Evolutionary conservation across 2,113 vertebrate species (phyloP).

Genomic region (Salvator merianae): DNA sequence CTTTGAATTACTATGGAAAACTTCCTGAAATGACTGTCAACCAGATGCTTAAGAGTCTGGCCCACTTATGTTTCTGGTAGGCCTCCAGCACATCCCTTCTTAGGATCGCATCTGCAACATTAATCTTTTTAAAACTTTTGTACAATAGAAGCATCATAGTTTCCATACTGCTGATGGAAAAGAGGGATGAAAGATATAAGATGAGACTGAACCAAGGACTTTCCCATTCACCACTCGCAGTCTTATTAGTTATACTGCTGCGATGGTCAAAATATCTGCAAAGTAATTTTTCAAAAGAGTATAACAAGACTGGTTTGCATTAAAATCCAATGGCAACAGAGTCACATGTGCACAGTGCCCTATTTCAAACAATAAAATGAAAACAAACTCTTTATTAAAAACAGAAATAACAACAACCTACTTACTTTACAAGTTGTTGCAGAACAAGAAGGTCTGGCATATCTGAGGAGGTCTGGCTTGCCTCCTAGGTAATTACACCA

Average conservation of each 20-base stretch:
- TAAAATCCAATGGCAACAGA: neutral
- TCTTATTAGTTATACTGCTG: neutral
- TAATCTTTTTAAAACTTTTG: neutral
- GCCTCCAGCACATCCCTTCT: neutral
- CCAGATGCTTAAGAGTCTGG: neutral
- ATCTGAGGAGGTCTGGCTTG: neutral
- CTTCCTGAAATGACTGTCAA: neutral
- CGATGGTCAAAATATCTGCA: neutral
- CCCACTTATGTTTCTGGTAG: neutral
- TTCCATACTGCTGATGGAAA: neutral
- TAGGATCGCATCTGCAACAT: neutral
- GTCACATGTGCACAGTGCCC: neutral
- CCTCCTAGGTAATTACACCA: neutral
- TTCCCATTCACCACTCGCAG: neutral
- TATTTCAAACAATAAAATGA: neutral
- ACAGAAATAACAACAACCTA: neutral
- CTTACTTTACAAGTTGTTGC: no score
- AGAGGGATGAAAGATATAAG: neutral
- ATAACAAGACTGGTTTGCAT: neutral
- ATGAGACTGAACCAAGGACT: no score
- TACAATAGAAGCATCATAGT: neutral
- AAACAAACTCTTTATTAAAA: no score
- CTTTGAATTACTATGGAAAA: neutral
- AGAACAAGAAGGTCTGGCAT: no score
- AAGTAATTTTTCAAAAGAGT: neutral